Conservation (phyloP, 2,797 vertebrate genomes). For the Sebastes variabilis region DNA sequence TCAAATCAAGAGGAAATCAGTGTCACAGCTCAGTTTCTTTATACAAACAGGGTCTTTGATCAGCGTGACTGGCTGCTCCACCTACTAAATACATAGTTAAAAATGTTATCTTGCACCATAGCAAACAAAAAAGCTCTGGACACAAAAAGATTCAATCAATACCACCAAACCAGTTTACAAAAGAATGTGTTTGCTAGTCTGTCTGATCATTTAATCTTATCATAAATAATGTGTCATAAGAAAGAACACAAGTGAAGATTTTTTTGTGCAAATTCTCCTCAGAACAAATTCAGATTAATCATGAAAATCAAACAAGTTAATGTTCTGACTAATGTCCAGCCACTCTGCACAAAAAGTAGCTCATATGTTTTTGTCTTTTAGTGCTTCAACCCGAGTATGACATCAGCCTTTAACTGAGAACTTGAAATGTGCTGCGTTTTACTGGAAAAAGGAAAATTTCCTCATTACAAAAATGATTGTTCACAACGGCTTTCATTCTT, state of each 20-base stretch:
- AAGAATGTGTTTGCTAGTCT: not conserved
- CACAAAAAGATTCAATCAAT: not conserved
- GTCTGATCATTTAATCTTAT: not conserved
- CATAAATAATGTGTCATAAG: not conserved
- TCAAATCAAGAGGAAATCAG: not conserved
- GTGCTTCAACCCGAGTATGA: too few species aligned
- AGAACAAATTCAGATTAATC: not conserved
- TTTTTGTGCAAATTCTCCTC: not conserved
- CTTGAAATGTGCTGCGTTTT: not conserved
- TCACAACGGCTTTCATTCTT: not conserved
- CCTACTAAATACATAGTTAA: not conserved
- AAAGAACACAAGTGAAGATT: not conserved
- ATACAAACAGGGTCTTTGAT: not conserved
- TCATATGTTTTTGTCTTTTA: not conserved
- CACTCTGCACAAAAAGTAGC: not conserved
- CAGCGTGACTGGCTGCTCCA: not conserved
- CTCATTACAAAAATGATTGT: not conserved
- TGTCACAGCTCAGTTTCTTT: not conserved
- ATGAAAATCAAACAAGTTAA: not conserved
- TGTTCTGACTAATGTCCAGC: not conserved
- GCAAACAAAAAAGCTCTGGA: not conserved
- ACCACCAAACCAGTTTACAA: not conserved
- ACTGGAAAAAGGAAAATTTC: not conserved
- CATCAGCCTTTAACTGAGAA: not conserved
- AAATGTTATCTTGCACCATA: not conserved